Conservation (phyloP, 1,140 invertebrate genomes). For the Drosophila funebris region DNA sequence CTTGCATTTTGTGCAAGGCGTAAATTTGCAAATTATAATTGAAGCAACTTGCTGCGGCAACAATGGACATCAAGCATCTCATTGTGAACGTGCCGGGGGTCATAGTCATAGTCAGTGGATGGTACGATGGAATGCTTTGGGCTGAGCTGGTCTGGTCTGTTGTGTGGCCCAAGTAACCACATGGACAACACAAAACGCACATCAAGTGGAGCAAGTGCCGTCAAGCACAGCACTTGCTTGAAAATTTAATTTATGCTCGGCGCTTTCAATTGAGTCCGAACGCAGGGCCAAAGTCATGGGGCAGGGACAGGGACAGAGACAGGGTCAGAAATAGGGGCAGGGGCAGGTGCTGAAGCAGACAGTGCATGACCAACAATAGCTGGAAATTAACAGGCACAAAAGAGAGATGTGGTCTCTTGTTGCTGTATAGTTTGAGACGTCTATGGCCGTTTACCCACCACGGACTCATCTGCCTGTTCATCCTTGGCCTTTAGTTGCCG, state of each 20-base stretch:
- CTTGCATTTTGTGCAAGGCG: slow-evolving; percentile 24
- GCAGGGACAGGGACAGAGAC: background rate
- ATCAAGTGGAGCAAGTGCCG: slow-evolving; percentile 55
- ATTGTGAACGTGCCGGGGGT: slow-evolving; percentile 12
- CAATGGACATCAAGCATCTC: slow-evolving; percentile 10
- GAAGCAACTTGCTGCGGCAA: slow-evolving; percentile 24
- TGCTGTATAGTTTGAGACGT: slow-evolving; percentile 16
- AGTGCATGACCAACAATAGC: slow-evolving; percentile 63
- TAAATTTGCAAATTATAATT: slow-evolving; percentile 61
- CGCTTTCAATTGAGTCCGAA: slow-evolving; percentile 49
- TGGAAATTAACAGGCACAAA: slow-evolving; percentile 79
- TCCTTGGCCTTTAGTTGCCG: slow-evolving; percentile 1
- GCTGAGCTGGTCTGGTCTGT: background rate
- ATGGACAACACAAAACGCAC: slow-evolving; percentile 7
- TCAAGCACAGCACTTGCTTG: slow-evolving; percentile 72
- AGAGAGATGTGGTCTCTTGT: slow-evolving; percentile 47
- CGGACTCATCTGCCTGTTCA: background rate
- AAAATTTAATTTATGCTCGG: slow-evolving; percentile 75
- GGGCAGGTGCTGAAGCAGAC: background rate
- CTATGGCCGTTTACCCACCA: slow-evolving; percentile 10
- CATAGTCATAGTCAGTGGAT: slow-evolving; percentile 5
- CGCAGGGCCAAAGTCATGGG: slow-evolving; percentile 1
- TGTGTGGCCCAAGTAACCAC: slow-evolving; percentile 1
- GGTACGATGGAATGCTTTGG: background rate
- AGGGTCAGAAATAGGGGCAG: background rate